A percentile compares a stretch with the other conserved stretches of the same genome.
Evolutionary conservation across 2,888 invertebrate genomes (phyloP).

Genomic region (Diarsia rubi): DNA sequence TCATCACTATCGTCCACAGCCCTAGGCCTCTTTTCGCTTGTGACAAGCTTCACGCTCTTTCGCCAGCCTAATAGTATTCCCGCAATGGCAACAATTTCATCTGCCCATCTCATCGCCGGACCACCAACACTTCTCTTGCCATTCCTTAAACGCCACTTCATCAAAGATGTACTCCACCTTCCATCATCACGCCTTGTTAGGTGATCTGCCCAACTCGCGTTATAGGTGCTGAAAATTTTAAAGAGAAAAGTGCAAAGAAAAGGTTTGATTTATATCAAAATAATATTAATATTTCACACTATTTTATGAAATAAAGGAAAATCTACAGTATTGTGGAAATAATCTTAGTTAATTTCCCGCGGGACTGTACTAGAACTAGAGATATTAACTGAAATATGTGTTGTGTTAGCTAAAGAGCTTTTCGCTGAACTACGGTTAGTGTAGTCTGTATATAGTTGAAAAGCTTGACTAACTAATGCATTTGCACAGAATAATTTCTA

Average conservation of each 20-base stretch:
- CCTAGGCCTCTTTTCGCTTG: no score
- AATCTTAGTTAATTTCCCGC: conserved; percentile 33
- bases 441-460: not conserved
- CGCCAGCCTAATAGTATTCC: no score
- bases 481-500: not conserved
- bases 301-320: conserved; percentile 7
- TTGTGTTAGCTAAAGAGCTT: conserved; percentile 10
- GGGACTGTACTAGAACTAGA: conserved; percentile 12
- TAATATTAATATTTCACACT: not conserved
- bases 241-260: not conserved
- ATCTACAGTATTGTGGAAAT: conserved; percentile 19
- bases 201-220: no score
- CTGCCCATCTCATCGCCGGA: no score
- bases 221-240: not conserved
- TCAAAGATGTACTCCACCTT: no score
- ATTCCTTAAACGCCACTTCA: no score
- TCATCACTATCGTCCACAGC: no score
- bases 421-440: not conserved
- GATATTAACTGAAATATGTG: conserved; percentile 27
- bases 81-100: no score
- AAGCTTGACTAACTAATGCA: not conserved
- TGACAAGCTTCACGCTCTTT: no score
- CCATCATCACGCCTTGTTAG: no score
- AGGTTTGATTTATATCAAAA: not conserved
- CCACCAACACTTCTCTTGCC: no score